These are phyloP conservation scores for Chiridota heheva DNA, from an alignment of 35 echinoderm and acorn worm species.

Conservation along the genomic window DNA sequence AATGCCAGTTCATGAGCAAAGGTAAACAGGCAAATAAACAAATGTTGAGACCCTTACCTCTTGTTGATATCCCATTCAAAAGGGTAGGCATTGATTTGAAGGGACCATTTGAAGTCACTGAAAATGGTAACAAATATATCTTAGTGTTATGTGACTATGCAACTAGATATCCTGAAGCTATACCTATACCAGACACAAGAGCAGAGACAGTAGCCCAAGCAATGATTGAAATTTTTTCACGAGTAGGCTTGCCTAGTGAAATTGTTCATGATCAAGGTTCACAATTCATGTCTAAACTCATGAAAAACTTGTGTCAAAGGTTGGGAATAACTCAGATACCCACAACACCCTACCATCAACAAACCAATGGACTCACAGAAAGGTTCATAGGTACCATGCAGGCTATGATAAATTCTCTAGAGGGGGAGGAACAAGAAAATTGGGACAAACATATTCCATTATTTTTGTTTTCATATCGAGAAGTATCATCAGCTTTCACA, in stretches of 20 bases:
- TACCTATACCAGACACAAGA: background rate
- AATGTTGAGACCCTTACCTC: background rate
- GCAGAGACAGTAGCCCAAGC: background rate
- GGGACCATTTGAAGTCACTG: background rate
- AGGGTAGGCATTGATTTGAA: constrained; percentile 2
- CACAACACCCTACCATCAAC: background rate
- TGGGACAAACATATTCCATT: constrained; percentile 56
- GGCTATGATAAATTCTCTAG: constrained; percentile 27
- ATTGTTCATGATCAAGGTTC: constrained; percentile 15
- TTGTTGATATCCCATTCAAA: background rate
- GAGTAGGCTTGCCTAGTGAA: background rate
- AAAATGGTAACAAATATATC: background rate
- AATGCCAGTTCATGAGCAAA: background rate
- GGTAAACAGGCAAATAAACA: background rate
- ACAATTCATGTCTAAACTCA: constrained; percentile 11
- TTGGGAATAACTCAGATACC: constrained; percentile 6
- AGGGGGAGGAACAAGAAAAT: constrained; percentile 8
- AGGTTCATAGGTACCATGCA: constrained; percentile 57
- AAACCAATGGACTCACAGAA: constrained; percentile 2
- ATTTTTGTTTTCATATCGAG: constrained; percentile 68
- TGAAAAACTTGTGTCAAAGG: background rate
- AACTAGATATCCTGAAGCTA: constrained; percentile 30
- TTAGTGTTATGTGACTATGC: constrained; percentile 29
- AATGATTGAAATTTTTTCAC: background rate
- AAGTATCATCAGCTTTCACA: constrained; percentile 7